phyloP scores from a whole-genome alignment of 2,888 invertebrate genomes.

The Helobdella robusta region DNA sequence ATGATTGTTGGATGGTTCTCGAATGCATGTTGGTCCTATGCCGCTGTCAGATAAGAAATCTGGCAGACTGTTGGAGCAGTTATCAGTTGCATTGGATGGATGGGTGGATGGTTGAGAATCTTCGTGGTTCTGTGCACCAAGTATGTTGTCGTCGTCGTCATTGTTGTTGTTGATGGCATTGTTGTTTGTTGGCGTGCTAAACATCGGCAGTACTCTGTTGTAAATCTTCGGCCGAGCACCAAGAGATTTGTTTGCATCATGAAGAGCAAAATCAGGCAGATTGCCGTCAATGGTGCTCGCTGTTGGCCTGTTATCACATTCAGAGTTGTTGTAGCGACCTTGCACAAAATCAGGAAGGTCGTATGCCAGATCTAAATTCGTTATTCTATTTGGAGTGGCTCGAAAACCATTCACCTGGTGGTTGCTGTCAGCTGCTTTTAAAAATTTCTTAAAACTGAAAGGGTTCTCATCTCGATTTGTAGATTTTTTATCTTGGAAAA shows the following conservation, averaged over 20 bases:
- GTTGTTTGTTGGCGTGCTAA: too few relatives aligned
- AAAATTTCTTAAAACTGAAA: constrained; percentile 48
- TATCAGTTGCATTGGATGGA: background rate
- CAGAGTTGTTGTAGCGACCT: constrained; percentile 36
- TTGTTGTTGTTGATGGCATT: too few relatives aligned
- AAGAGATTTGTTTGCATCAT: background rate
- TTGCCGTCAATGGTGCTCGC: constrained; percentile 24
- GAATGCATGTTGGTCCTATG: constrained; percentile 20
- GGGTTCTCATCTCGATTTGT: constrained; percentile 42
- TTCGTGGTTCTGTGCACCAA: background rate
- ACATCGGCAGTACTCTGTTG: background rate
- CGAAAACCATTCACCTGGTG: background rate
- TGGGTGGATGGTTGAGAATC: background rate
- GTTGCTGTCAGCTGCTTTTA: constrained; percentile 34
- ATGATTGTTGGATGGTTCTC: too few relatives aligned
- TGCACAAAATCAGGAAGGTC: constrained; percentile 48
- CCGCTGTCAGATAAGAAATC: constrained; percentile 43
- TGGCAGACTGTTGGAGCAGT: constrained; percentile 37
- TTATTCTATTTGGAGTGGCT: background rate
- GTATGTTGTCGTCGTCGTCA: too few relatives aligned
- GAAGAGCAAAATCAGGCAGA: constrained; percentile 40
- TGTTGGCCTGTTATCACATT: background rate
- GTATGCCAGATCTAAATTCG: constrained; percentile 39
- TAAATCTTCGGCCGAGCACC: constrained; percentile 2
- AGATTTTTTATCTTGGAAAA: too few relatives aligned